Evolutionary conservation across 1,140 invertebrate genomes (phyloP).

Genomic region (Drosophila azteca): DNA sequence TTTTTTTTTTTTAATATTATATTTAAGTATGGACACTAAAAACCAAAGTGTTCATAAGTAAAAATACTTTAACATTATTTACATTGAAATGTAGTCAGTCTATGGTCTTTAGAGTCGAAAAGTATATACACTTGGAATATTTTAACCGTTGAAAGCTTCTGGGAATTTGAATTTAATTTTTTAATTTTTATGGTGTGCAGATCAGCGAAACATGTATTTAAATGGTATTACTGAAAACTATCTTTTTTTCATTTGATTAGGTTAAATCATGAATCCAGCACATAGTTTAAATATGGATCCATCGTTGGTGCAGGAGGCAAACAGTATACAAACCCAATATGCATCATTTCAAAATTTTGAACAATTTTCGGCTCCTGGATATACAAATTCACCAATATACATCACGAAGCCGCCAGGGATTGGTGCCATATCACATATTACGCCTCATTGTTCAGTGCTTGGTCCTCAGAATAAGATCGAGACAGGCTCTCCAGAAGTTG

Average conservation of each 20-base stretch:
- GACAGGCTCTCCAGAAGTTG: constrained; percentile 86
- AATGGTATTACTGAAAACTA: constrained; percentile 1
- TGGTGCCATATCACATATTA: constrained; percentile 61
- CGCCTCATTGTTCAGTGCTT: constrained; percentile 79
- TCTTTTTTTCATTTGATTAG: constrained; percentile 13
- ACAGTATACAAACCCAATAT: constrained; percentile 67
- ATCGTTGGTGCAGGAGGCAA: constrained; percentile 50
- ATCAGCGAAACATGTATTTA: too few relatives aligned
- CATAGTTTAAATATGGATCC: constrained; percentile 65
- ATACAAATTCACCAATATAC: constrained; percentile 84
- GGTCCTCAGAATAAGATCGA: constrained; percentile 85
- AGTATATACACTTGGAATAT: too few relatives aligned
- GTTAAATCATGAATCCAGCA: constrained; percentile 57
- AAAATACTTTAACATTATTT: too few relatives aligned
- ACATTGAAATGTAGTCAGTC: too few relatives aligned
- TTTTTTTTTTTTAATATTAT: too few relatives aligned
- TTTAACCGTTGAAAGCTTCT: too few relatives aligned
- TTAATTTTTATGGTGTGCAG: too few relatives aligned
- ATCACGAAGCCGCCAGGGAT: constrained; percentile 61
- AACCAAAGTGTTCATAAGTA: too few relatives aligned
- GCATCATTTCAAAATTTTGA: constrained; percentile 86
- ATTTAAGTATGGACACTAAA: too few relatives aligned
- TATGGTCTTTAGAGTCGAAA: too few relatives aligned
- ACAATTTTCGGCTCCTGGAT: constrained; percentile 84
- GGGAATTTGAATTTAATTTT: too few relatives aligned